phyloP scores from a whole-genome alignment of 1,140 invertebrate genomes.

The Episyrphus balteatus region DNA sequence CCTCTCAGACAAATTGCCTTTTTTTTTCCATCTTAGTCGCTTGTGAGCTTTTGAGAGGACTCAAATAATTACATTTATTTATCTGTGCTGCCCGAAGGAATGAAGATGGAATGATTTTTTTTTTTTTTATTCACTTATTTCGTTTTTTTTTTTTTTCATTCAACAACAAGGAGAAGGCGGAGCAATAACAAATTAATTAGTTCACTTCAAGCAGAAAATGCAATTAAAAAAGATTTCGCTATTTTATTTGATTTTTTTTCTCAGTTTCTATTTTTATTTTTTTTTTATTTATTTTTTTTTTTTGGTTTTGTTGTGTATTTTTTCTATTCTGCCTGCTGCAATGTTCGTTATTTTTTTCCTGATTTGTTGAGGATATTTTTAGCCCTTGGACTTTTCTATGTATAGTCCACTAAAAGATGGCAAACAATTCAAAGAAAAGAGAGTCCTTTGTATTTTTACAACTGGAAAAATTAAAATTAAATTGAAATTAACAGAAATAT shows the following conservation, averaged over 20 bases:
- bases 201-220: conserved; percentile 1
- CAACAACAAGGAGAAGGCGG: neutral
- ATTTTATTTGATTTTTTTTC: neutral
- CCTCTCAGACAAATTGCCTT: too few relatives aligned
- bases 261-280: too few relatives aligned
- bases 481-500: neutral
- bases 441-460: neutral
- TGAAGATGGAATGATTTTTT: too few relatives aligned
- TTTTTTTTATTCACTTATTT: too few relatives aligned
- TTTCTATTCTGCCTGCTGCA: neutral
- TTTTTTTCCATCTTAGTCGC: too few relatives aligned
- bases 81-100: too few relatives aligned
- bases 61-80: too few relatives aligned
- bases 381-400: neutral
- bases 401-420: neutral
- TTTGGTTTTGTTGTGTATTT: too few relatives aligned
- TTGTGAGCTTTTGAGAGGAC: too few relatives aligned
- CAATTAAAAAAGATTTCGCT: conserved; percentile 1
- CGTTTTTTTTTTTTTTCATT: too few relatives aligned
- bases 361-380: too few relatives aligned
- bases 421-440: neutral
- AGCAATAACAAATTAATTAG: conserved; percentile 2
- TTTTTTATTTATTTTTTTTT: too few relatives aligned
- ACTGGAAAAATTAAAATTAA: neutral
- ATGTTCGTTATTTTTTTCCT: neutral